A percentile compares a stretch with the other conserved stretches of the same genome.
phyloP scores from a whole-genome alignment of 2,888 invertebrate genomes.

The Busseola fusca region DNA sequence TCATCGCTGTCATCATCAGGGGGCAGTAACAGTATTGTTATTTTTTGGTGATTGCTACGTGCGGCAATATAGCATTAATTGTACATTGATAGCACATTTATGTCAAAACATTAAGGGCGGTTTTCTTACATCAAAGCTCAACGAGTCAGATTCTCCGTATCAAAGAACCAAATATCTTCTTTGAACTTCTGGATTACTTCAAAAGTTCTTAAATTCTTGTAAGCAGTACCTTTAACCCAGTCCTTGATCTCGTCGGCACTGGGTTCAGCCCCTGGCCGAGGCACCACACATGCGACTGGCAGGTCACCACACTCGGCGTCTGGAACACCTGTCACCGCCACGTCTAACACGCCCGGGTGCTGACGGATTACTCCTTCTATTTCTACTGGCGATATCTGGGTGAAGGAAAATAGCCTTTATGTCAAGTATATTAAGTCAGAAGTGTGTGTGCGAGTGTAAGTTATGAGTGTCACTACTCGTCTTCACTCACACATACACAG shows the following conservation, averaged over 20 bases:
- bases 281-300: conserved; percentile 71
- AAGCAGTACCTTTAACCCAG: conserved; percentile 66
- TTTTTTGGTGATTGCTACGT: background rate
- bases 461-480: too few relatives aligned
- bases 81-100: too few relatives aligned
- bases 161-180: background rate
- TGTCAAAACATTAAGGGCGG: background rate
- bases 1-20: background rate
- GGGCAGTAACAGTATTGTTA: background rate
- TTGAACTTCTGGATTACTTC: background rate
- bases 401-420: background rate
- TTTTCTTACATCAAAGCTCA: background rate
- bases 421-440: too few relatives aligned
- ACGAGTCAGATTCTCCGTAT: background rate
- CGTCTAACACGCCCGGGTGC: conserved; percentile 72
- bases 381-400: conserved; percentile 72
- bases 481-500: too few relatives aligned
- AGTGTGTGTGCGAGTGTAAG: too few relatives aligned
- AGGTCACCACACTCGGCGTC: conserved; percentile 70
- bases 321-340: conserved; percentile 70
- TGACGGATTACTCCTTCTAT: conserved; percentile 69
- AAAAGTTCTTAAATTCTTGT: background rate
- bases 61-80: too few relatives aligned
- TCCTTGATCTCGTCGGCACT: conserved; percentile 71
- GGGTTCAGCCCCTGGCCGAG: conserved; percentile 52